Evolutionary conservation across 2,797 vertebrate species (phyloP).

Genomic region (Gorsachius magnificus): DNA sequence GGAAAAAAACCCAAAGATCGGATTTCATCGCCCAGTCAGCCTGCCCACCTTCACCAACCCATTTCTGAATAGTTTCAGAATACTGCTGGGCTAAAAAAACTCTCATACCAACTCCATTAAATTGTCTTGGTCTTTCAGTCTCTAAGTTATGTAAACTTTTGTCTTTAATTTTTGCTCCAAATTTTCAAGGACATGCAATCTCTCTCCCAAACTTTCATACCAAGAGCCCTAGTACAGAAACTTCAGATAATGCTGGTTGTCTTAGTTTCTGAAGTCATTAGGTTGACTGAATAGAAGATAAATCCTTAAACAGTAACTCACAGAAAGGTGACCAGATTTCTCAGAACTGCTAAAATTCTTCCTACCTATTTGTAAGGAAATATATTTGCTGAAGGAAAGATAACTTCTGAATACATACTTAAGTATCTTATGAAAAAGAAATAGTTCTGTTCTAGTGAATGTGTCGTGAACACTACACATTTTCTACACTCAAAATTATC

Average conservation of each 20-base stretch:
- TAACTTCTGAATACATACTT: background rate
- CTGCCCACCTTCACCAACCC: background rate
- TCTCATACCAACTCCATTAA: background rate
- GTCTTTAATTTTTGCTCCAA: background rate
- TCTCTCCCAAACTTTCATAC: background rate
- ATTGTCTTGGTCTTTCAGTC: background rate
- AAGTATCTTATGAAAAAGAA: background rate
- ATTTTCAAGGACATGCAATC: background rate
- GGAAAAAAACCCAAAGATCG: background rate
- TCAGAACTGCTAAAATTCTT: background rate
- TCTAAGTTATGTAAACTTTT: background rate
- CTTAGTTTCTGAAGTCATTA: background rate
- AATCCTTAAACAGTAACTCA: background rate
- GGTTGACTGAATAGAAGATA: background rate
- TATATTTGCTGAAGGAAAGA: background rate
- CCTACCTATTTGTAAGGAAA: background rate
- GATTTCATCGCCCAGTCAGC: background rate
- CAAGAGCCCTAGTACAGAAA: background rate
- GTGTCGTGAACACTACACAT: background rate
- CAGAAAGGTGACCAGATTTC: background rate
- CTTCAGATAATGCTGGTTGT: background rate
- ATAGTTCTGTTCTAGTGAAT: background rate
- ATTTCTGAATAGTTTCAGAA: background rate
- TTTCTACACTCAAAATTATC: background rate
- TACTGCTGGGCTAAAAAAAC: background rate